These are phyloP conservation scores for Oplegnathus fasciatus DNA, from an alignment of 2,113 vertebrate species.

Conservation along the genomic window DNA sequence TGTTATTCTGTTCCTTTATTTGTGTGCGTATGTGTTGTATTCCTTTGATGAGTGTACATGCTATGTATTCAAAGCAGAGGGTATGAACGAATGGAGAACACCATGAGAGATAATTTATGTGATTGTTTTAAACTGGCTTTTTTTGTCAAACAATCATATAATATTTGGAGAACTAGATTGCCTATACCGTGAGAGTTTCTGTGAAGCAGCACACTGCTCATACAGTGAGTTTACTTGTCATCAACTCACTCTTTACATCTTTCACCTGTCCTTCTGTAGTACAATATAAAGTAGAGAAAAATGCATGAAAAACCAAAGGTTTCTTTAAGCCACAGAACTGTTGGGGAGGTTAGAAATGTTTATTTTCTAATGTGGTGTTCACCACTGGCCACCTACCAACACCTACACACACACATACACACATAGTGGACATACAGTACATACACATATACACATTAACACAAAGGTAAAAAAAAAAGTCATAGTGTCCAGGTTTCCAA, in stretches of 20 bases:
- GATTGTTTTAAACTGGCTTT: no score
- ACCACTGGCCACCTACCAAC: not conserved
- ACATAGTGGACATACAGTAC: no score
- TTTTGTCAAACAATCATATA: not conserved
- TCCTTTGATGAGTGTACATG: not conserved
- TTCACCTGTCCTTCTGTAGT: not conserved
- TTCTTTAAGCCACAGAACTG: not conserved
- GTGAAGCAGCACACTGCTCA: not conserved
- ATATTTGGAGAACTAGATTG: not conserved
- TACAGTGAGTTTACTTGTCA: conserved; percentile 2
- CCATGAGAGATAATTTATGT: not conserved
- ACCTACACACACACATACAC: no score
- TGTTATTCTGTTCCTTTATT: no score
- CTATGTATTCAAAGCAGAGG: not conserved
- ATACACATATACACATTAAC: no score
- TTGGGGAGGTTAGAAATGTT: not conserved
- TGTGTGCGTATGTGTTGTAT: no score
- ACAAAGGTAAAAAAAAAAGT: no score
- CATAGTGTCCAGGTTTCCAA: no score
- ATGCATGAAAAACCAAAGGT: not conserved
- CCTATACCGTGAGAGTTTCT: not conserved
- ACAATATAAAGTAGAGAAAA: not conserved
- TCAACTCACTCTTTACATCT: no score
- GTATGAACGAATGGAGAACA: not conserved
- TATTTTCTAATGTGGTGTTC: conserved; percentile 31